Conservation (phyloP, 2,888 invertebrate genomes). For the Lasioglossum oenotherae region DNA sequence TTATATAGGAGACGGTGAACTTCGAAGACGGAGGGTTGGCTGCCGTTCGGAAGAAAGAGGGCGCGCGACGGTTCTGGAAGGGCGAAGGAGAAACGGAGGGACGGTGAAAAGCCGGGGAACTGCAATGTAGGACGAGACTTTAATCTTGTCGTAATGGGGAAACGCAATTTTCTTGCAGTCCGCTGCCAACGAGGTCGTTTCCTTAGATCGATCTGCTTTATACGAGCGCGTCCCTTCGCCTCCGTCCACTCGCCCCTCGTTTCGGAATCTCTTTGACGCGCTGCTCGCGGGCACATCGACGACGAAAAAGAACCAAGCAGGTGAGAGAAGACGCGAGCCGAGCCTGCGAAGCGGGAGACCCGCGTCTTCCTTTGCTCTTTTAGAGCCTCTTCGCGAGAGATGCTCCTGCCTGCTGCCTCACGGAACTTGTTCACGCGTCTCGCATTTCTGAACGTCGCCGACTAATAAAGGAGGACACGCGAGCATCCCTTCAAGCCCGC, state of each 20-base stretch:
- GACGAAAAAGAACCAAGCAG: constrained; percentile 35
- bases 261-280: constrained; percentile 70
- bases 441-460: not conserved
- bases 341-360: not conserved
- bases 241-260: constrained; percentile 58
- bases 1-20: constrained; percentile 65
- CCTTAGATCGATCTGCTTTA: constrained; percentile 63
- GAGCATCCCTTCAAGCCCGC: not conserved
- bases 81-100: not conserved
- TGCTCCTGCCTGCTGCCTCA: not conserved
- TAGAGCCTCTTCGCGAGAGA: not conserved
- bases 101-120: constrained; percentile 28
- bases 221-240: constrained; percentile 49
- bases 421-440: constrained; percentile 4
- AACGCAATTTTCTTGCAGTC: constrained; percentile 72
- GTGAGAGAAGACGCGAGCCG: constrained; percentile 2
- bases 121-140: constrained; percentile 69
- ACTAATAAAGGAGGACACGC: constrained; percentile 1
- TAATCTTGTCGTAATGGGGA: constrained; percentile 74
- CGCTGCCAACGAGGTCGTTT: constrained; percentile 66
- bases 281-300: constrained; percentile 1
- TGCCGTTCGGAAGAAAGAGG: not conserved
- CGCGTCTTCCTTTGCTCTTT: constrained; percentile 31
- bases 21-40: constrained; percentile 48
- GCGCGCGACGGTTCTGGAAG: not conserved